Percentiles rank a stretch among this genome's conserved stretches.
Evolutionary conservation across 2,888 invertebrate species (phyloP).

Genomic region (Lasioglossum lativentre): DNA sequence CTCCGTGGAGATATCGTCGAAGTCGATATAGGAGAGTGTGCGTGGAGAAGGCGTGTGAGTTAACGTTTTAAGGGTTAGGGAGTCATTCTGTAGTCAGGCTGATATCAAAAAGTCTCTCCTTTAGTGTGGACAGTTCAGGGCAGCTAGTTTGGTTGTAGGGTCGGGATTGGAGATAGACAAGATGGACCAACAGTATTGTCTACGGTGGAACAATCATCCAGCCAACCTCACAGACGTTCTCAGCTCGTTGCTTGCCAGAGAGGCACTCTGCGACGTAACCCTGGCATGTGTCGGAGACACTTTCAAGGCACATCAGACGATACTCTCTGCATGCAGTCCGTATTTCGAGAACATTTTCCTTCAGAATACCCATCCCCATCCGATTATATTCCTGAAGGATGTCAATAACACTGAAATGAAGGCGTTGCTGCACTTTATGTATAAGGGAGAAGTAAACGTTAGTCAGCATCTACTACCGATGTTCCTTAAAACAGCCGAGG

Average conservation of each 20-base stretch:
- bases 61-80: conserved; percentile 74
- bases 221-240: conserved; percentile 96
- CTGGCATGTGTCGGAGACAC: conserved; percentile 96
- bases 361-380: conserved; percentile 95
- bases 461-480: conserved; percentile 95
- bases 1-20: conserved; percentile 70
- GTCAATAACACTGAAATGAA: conserved; percentile 95
- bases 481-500: conserved; percentile 96
- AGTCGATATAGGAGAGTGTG: conserved; percentile 67
- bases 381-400: conserved; percentile 96
- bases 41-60: conserved; percentile 71
- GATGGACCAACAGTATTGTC: conserved; percentile 95
- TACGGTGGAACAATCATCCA: conserved; percentile 98
- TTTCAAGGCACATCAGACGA: conserved; percentile 96
- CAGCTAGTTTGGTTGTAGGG: conserved; percentile 82
- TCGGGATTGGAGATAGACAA: conserved; percentile 84
- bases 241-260: conserved; percentile 93
- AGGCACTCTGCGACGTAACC: conserved; percentile 96
- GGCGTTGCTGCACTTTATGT: conserved; percentile 96
- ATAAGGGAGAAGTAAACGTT: conserved; percentile 96
- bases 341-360: conserved; percentile 97
- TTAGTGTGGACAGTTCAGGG: conserved; percentile 74
- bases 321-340: conserved; percentile 96
- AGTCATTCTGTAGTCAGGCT: conserved; percentile 73
- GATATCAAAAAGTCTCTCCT: conserved; percentile 58